Evolutionary conservation across 2,888 invertebrate genomes (phyloP).

Genomic region (Cheilosia impressa): DNA sequence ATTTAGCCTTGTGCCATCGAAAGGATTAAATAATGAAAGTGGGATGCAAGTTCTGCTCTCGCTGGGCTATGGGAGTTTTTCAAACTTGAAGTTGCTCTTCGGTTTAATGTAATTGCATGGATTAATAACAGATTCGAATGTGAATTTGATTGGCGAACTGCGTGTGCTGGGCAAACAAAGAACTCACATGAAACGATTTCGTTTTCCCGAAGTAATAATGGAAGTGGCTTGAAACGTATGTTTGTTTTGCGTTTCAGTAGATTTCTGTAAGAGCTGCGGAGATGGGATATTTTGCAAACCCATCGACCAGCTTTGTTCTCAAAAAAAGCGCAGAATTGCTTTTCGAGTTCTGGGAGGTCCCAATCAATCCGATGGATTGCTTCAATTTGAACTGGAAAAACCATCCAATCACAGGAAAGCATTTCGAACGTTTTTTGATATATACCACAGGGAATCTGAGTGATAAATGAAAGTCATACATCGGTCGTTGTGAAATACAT

Average conservation of each 20-base stretch:
- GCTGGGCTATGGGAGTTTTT: neutral
- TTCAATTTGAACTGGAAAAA: no score
- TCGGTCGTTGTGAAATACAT: no score
- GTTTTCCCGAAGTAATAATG: conserved; percentile 10
- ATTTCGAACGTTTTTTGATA: no score
- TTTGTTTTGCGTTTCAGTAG: neutral
- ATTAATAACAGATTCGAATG: conserved; percentile 51
- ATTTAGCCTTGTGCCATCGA: conserved; percentile 18
- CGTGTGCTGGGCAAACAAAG: conserved; percentile 4
- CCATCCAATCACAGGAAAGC: no score
- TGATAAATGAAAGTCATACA: no score
- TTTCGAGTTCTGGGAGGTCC: no score
- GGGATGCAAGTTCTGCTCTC: neutral
- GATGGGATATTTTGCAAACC: neutral
- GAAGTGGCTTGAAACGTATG: neutral
- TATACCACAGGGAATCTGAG: no score
- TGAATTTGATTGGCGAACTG: conserved; percentile 28
- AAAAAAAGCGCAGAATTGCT: no score
- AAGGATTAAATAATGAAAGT: conserved; percentile 44
- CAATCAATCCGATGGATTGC: no score
- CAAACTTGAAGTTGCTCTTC: conserved; percentile 16
- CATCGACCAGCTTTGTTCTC: neutral
- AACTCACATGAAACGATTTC: conserved; percentile 7
- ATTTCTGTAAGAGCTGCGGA: neutral
- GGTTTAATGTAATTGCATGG: conserved; percentile 41